A percentile compares a stretch with the other conserved stretches of the same genome.
Conservation (phyloP, 2,113 vertebrate genomes). For the Ammodytes dubius region DNA sequence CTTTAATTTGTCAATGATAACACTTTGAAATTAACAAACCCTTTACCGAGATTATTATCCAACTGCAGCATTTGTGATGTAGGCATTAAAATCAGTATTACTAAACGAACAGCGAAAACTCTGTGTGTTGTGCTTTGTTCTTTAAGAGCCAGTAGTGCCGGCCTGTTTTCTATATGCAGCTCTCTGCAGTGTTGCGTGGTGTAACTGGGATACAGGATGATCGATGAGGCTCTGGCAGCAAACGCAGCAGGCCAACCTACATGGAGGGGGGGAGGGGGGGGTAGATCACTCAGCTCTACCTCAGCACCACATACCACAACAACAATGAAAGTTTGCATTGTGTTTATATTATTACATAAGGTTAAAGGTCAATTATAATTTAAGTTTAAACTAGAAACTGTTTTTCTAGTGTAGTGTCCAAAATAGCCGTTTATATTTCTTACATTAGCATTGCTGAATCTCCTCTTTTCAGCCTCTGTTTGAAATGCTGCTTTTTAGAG, state of each 20-base stretch:
- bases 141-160: background rate
- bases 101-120: too few relatives aligned
- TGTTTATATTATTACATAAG: too few relatives aligned
- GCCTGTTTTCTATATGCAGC: conserved; percentile 15
- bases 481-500: too few relatives aligned
- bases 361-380: too few relatives aligned
- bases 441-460: too few relatives aligned
- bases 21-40: background rate
- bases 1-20: background rate
- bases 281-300: background rate
- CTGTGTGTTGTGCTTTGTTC: background rate
- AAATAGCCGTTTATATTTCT: too few relatives aligned
- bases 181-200: background rate
- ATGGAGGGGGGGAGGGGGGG: background rate
- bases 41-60: background rate
- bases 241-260: conserved; percentile 10
- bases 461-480: too few relatives aligned
- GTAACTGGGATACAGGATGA: conserved; percentile 21
- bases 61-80: background rate
- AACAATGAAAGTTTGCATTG: background rate
- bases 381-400: too few relatives aligned
- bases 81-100: background rate
- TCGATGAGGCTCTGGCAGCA: conserved; percentile 25
- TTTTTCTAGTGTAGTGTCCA: too few relatives aligned
- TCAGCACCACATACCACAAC: conserved; percentile 2